These are phyloP conservation scores for Drosophila sp. DNA, from an alignment of 1,140 invertebrate genomes.

Conservation along the genomic window DNA sequence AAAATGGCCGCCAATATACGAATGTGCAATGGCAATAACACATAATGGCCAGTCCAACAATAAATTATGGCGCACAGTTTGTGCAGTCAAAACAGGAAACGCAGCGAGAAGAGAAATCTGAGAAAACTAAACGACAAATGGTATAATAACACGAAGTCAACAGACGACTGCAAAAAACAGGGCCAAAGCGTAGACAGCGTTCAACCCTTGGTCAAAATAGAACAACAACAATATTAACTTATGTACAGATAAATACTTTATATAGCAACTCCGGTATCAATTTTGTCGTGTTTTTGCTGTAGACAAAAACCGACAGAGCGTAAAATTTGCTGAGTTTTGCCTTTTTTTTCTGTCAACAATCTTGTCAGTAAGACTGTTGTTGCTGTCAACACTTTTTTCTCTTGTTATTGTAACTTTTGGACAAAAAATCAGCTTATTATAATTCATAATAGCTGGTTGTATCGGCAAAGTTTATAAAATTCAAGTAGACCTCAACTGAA, in stretches of 20 bases:
- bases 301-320: constrained; percentile 39
- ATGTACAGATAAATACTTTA: constrained; percentile 36
- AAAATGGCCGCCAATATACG: constrained; percentile 43
- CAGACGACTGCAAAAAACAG: constrained; percentile 7
- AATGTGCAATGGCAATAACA: constrained; percentile 47
- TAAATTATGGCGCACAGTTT: constrained; percentile 49
- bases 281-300: background rate
- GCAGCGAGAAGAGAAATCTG: constrained; percentile 11
- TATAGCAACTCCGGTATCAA: constrained; percentile 22
- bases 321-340: constrained; percentile 38
- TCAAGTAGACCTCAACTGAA: constrained; percentile 4
- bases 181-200: background rate
- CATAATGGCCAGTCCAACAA: constrained; percentile 39
- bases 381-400: constrained; percentile 19
- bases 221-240: constrained; percentile 15
- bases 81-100: constrained; percentile 58
- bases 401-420: constrained; percentile 16
- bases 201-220: constrained; percentile 36
- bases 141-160: constrained; percentile 43
- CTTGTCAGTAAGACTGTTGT: constrained; percentile 9
- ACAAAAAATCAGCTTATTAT: constrained; percentile 28
- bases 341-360: constrained; percentile 17
- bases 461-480: constrained; percentile 17
- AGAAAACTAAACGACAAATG: constrained; percentile 53
- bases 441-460: constrained; percentile 20